Evolutionary conservation across 2,113 vertebrate species (phyloP).

Genomic region (Alaudala cheleensis): DNA sequence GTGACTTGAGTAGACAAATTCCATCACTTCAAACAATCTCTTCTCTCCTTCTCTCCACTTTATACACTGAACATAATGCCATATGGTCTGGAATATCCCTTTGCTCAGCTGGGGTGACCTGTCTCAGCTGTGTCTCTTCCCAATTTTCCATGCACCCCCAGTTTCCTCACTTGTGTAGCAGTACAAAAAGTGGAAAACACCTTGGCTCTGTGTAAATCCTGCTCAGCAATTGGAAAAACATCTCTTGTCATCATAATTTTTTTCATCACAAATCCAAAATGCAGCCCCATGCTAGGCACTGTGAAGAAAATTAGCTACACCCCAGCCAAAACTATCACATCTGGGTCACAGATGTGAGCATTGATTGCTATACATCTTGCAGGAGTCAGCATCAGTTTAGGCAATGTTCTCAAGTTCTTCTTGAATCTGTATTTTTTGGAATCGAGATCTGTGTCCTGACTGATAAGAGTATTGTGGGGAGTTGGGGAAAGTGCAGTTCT

Average conservation of each 20-base stretch:
- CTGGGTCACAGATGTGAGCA: neutral
- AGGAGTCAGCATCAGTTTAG: neutral
- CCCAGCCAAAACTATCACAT: neutral
- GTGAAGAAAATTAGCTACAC: neutral
- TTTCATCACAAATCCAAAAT: neutral
- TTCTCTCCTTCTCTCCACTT: neutral
- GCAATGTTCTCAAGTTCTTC: neutral
- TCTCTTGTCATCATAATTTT: neutral
- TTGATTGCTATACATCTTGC: neutral
- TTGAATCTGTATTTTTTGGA: neutral
- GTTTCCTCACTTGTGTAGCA: neutral
- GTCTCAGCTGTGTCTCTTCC: neutral
- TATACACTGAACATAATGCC: neutral
- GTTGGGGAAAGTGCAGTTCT: fast-evolving
- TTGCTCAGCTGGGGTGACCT: neutral
- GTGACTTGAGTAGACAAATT: neutral
- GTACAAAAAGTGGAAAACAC: neutral
- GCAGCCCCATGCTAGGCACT: neutral
- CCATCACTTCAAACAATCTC: neutral
- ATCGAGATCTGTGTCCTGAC: neutral
- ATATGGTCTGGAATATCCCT: neutral
- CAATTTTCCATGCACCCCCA: fast-evolving
- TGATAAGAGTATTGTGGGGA: neutral
- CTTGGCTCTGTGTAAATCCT: neutral
- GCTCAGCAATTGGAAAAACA: neutral